Evolutionary conservation across 2,797 vertebrate species (phyloP).

Genomic region (Gadopsis bispinosus): DNA sequence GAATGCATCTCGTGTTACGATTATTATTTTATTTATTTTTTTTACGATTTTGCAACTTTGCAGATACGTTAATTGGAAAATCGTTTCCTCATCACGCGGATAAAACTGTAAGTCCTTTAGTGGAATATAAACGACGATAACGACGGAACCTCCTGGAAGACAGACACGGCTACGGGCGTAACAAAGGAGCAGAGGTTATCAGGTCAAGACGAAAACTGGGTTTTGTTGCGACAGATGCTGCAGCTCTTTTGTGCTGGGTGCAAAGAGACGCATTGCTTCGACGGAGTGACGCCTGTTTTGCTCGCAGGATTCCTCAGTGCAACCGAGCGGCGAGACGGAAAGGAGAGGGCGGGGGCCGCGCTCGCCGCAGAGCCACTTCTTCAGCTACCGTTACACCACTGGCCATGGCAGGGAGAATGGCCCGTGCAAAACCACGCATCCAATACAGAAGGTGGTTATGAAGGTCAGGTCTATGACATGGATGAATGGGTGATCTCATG

Average conservation of each 20-base stretch:
- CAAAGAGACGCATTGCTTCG: not conserved
- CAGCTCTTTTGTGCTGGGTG: not conserved
- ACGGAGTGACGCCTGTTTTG: not conserved
- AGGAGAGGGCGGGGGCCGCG: not conserved
- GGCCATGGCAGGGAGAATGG: constrained; percentile 70
- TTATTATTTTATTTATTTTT: not conserved
- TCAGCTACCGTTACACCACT: constrained; percentile 58
- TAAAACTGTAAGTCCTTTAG: constrained; percentile 4
- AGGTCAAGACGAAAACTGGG: not conserved
- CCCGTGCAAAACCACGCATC: constrained; percentile 69
- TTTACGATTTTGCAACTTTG: constrained; percentile 24
- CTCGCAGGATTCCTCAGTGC: not conserved
- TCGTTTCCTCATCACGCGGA: constrained; percentile 12
- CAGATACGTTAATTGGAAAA: constrained; percentile 9
- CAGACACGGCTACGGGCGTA: not conserved
- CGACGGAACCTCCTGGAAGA: not conserved
- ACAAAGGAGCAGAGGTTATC: not conserved
- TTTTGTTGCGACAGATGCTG: not conserved
- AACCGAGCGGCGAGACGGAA: not conserved
- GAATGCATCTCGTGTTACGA: not conserved
- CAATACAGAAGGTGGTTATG: constrained; percentile 72
- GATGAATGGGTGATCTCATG: constrained; percentile 62
- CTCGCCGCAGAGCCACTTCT: constrained; percentile 10
- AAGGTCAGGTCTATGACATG: constrained; percentile 60
- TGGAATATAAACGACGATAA: not conserved